These are phyloP conservation scores for Piaya cayana DNA, from an alignment of 2,113 vertebrate species.

Conservation along the genomic window DNA sequence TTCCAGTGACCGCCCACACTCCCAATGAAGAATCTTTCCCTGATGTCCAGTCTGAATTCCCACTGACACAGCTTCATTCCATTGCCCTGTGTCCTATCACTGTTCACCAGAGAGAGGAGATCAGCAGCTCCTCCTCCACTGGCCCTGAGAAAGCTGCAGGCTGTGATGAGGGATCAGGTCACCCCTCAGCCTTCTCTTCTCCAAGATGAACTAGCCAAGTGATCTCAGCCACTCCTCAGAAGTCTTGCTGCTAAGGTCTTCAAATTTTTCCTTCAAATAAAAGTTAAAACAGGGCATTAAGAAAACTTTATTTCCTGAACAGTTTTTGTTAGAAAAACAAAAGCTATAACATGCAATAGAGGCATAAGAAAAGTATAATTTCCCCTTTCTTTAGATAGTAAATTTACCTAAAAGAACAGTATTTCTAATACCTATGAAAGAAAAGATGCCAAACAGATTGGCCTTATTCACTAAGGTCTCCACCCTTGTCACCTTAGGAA, in stretches of 20 bases:
- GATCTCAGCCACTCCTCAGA: background rate
- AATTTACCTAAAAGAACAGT: background rate
- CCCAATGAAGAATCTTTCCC: background rate
- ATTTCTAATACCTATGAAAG: background rate
- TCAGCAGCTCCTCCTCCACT: background rate
- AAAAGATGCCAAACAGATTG: background rate
- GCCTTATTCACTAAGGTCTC: background rate
- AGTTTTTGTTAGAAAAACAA: background rate
- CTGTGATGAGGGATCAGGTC: too few species aligned
- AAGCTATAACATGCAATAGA: background rate
- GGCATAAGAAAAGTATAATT: background rate
- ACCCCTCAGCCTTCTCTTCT: too few species aligned
- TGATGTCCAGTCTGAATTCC: background rate
- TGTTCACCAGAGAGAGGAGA: background rate
- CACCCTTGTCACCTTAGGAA: background rate
- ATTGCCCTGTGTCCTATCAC: fast-evolving
- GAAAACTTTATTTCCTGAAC: background rate
- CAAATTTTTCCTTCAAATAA: background rate
- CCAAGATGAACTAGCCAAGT: background rate
- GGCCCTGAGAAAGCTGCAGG: too few species aligned
- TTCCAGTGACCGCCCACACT: fast-evolving
- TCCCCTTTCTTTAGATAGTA: background rate
- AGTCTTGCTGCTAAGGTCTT: fast-evolving
- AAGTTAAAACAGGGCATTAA: background rate
- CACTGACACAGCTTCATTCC: background rate